phyloP scores from a whole-genome alignment of 2,888 invertebrate species.

The Cactoblastis cactorum region DNA sequence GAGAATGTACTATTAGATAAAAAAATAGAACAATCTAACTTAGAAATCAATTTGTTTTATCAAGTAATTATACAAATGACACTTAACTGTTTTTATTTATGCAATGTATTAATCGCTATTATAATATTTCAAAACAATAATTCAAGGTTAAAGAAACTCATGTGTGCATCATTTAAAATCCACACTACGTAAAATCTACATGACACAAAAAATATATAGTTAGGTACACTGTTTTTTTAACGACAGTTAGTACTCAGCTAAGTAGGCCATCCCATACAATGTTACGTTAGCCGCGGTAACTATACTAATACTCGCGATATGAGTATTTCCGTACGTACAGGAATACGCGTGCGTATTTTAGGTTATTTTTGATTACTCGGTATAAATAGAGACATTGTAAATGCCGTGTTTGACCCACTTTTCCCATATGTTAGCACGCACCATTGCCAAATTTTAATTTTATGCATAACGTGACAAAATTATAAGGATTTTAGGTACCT shows the following conservation, averaged over 20 bases:
- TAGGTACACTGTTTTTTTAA: constrained; percentile 18
- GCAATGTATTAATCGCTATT: no score
- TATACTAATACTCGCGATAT: constrained; percentile 27
- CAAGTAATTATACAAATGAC: no score
- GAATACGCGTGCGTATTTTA: constrained; percentile 64
- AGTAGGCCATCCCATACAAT: constrained; percentile 23
- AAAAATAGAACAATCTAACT: no score
- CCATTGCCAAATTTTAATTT: constrained; percentile 52
- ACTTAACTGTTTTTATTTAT: no score
- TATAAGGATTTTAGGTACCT: neutral
- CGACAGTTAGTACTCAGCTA: constrained; percentile 18
- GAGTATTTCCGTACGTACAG: constrained; percentile 71
- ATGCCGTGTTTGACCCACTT: constrained; percentile 59
- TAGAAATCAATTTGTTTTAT: no score
- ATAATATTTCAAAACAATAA: no score
- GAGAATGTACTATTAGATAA: no score
- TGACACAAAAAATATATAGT: constrained; percentile 19
- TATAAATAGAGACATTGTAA: constrained; percentile 73
- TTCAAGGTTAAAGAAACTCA: neutral
- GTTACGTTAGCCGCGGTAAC: constrained; percentile 30
- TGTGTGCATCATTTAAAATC: neutral
- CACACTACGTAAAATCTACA: neutral
- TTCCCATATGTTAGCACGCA: no score
- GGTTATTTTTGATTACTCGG: constrained; percentile 65
- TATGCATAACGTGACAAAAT: constrained; percentile 13